phyloP scores from a whole-genome alignment of 1,140 invertebrate species.

The Drosophila kepulauana region DNA sequence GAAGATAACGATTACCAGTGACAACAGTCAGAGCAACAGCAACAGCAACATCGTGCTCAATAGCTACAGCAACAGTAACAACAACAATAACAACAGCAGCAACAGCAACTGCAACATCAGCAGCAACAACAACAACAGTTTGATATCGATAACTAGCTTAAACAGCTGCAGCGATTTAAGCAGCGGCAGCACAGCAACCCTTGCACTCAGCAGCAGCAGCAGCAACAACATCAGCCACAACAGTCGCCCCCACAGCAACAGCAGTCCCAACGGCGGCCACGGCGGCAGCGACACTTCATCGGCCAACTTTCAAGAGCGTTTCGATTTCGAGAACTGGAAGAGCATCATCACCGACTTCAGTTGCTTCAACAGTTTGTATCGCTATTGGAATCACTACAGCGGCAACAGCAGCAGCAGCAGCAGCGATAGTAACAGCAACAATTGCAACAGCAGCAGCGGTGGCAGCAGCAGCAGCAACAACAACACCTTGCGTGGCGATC shows the following conservation, averaged over 20 bases:
- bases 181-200: slow-evolving; percentile 60
- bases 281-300: slow-evolving; percentile 74
- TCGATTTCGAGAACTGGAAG: slow-evolving; percentile 80
- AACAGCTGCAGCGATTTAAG: slow-evolving; percentile 69
- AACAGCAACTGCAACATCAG: slow-evolving; percentile 27
- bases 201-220: slow-evolving; percentile 38
- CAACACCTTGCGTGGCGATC: slow-evolving; percentile 39
- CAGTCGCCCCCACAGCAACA: slow-evolving; percentile 11
- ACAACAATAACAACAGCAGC: slow-evolving; percentile 35
- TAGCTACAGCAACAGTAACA: slow-evolving; percentile 49
- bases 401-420: slow-evolving; percentile 22
- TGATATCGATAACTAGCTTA: slow-evolving; percentile 70
- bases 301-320: slow-evolving; percentile 79
- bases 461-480: slow-evolving; percentile 21
- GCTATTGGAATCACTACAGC: slow-evolving; percentile 74
- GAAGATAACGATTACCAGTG: slow-evolving; percentile 48
- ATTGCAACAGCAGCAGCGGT: slow-evolving; percentile 20
- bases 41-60: slow-evolving; percentile 44
- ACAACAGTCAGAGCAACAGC: slow-evolving; percentile 36
- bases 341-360: slow-evolving; percentile 75
- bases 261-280: slow-evolving; percentile 26
- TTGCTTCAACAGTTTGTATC: slow-evolving; percentile 78
- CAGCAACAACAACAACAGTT: slow-evolving; percentile 62
- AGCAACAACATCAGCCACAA: slow-evolving; percentile 26
- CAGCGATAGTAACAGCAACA: slow-evolving; percentile 9